phyloP scores from a whole-genome alignment of 2,888 invertebrate genomes.

The Pachliopta kotzebuea region DNA sequence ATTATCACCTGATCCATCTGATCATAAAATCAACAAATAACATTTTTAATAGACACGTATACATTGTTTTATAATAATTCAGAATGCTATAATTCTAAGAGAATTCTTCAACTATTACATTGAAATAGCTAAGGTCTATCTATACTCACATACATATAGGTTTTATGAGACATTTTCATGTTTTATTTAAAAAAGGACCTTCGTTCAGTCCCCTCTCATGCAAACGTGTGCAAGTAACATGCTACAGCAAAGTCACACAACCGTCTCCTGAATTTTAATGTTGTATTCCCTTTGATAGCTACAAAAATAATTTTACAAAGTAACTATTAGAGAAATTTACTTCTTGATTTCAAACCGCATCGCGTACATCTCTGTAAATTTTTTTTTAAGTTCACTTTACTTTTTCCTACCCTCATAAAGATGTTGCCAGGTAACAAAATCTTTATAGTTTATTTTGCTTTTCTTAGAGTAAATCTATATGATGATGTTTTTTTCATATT shows the following conservation, averaged over 20 bases:
- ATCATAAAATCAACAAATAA: no score
- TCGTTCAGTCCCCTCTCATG: slow-evolving; percentile 40
- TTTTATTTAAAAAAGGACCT: slow-evolving; percentile 54
- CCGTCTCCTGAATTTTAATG: slow-evolving; percentile 74
- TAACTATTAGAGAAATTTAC: slow-evolving; percentile 38
- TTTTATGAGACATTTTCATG: slow-evolving; percentile 51
- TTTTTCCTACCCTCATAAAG: slow-evolving; percentile 38
- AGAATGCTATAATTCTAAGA: no score
- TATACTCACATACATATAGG: slow-evolving; percentile 29
- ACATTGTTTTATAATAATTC: no score
- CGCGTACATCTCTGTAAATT: slow-evolving; percentile 39
- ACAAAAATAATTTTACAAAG: slow-evolving; percentile 67
- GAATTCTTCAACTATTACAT: background rate
- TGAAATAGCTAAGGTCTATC: background rate
- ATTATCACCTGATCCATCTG: background rate
- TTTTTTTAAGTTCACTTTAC: slow-evolving; percentile 41
- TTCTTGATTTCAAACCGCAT: slow-evolving; percentile 37
- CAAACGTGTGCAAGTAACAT: slow-evolving; percentile 45
- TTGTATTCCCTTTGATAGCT: slow-evolving; percentile 68
- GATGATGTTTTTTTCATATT: background rate
- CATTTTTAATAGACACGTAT: no score
- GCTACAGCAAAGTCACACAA: slow-evolving; percentile 62
- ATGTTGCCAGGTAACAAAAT: slow-evolving; percentile 42
- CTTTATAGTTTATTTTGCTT: slow-evolving; percentile 40
- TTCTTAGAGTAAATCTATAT: slow-evolving; percentile 23